These are phyloP conservation scores for Paramormyrops kingsleyae DNA, from an alignment of 2,113 vertebrate species.

Conservation along the genomic window DNA sequence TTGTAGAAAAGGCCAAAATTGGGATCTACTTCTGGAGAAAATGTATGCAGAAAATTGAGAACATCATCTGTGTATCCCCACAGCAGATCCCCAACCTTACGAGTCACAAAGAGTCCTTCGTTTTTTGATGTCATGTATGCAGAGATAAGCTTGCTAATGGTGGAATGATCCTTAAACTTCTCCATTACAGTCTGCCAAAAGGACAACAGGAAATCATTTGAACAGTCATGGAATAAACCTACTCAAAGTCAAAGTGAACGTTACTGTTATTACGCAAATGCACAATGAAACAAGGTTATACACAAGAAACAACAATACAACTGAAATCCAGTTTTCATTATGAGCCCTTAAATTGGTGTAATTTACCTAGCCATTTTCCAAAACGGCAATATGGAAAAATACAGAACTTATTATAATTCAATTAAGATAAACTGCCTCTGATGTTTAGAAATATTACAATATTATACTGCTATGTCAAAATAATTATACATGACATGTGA, in stretches of 20 bases:
- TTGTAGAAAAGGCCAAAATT: slow-evolving; percentile 82
- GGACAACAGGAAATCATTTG: background rate
- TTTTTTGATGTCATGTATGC: slow-evolving; percentile 49
- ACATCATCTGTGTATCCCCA: slow-evolving; percentile 87
- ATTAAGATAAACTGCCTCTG: background rate
- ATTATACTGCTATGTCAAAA: background rate
- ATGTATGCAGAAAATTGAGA: slow-evolving; percentile 48
- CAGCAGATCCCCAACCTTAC: slow-evolving; percentile 68
- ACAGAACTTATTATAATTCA: background rate
- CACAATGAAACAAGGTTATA: background rate
- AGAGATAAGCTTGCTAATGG: background rate
- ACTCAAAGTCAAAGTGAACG: background rate
- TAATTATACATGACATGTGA: background rate
- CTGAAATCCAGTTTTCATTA: background rate
- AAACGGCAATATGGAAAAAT: background rate
- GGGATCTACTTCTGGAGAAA: slow-evolving; percentile 48
- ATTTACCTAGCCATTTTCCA: background rate
- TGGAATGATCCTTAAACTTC: background rate
- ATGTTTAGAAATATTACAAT: background rate
- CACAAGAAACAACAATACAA: background rate
- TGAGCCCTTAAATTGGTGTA: background rate
- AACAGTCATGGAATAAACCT: background rate
- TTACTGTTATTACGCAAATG: background rate
- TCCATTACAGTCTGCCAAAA: slow-evolving; percentile 72
- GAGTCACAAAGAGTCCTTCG: slow-evolving; percentile 67